Evolutionary conservation across 1,140 invertebrate genomes (phyloP).

Genomic region (Drosophila littoralis): DNA sequence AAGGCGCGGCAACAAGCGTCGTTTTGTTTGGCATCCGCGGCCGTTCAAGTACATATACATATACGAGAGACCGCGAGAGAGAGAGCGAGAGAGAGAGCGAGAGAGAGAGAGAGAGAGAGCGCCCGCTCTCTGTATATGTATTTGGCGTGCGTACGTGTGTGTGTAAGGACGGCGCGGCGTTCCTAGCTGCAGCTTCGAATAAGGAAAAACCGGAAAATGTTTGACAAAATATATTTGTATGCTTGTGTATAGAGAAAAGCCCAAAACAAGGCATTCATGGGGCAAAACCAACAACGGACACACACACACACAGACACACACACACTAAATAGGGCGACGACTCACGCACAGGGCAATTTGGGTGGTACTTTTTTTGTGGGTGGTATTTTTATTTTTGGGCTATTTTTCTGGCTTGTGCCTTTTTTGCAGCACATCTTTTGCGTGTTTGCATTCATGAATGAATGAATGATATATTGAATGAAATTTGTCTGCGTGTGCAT

Average conservation of each 20-base stretch:
- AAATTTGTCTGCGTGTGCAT: slow-evolving; percentile 42
- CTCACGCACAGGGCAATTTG: slow-evolving; percentile 47
- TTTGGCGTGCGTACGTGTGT: slow-evolving; percentile 28
- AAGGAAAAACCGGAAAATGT: slow-evolving; percentile 79
- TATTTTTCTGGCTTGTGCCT: slow-evolving; percentile 19
- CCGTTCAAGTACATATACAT: slow-evolving; percentile 8
- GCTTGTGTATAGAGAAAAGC: slow-evolving; percentile 56
- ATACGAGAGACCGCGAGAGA: slow-evolving; percentile 14
- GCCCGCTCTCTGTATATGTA: slow-evolving; percentile 45
- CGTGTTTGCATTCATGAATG: slow-evolving; percentile 47
- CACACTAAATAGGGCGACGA: slow-evolving; percentile 33
- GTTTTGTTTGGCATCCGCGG: slow-evolving; percentile 41
- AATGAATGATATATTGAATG: slow-evolving; percentile 73
- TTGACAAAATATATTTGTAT: slow-evolving; percentile 68
- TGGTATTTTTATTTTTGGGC: slow-evolving; percentile 48
- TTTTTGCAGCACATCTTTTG: slow-evolving; percentile 31
- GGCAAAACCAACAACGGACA: slow-evolving; percentile 48
- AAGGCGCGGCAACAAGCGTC: slow-evolving; percentile 80
- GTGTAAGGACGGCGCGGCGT: slow-evolving; percentile 57
- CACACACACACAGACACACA: slow-evolving; percentile 19
- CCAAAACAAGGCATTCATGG: slow-evolving; percentile 43
- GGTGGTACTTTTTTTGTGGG: slow-evolving; percentile 49
- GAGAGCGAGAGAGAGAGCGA: no score
- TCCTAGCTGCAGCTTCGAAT: slow-evolving; percentile 66
- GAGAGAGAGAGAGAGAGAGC: slow-evolving; percentile 29